A percentile compares a stretch with the other conserved stretches of the same genome.
Conservation (phyloP, 2,797 vertebrate species). For the Anguilla obscura region DNA sequence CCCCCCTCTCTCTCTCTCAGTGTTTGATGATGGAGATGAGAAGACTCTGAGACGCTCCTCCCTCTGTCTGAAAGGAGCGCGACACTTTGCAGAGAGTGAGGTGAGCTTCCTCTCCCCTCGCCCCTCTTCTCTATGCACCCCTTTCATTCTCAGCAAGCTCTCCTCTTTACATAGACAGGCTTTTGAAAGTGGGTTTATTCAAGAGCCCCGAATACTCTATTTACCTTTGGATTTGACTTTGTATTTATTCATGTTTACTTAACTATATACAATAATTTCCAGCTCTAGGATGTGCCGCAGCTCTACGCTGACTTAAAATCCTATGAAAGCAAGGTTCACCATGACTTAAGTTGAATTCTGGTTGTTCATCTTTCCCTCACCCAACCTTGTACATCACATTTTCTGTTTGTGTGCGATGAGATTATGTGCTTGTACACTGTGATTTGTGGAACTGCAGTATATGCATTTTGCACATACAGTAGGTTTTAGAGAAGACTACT, state of each 20-base stretch:
- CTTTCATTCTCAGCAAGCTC: not conserved
- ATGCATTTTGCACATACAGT: not conserved
- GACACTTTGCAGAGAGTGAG: slow-evolving; percentile 83
- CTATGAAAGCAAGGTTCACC: not conserved
- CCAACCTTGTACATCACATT: not conserved
- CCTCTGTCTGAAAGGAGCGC: slow-evolving; percentile 81
- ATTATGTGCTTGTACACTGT: not conserved
- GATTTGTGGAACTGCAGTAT: not conserved
- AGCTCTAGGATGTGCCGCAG: not conserved
- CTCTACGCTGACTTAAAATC: not conserved
- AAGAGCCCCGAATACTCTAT: not conserved
- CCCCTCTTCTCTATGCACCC: not conserved
- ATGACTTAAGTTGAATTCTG: not conserved
- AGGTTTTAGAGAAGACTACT: not conserved
- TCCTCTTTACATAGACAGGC: not conserved
- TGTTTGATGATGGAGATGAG: slow-evolving; percentile 82
- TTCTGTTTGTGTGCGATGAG: not conserved
- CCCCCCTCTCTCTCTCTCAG: slow-evolving; percentile 55
- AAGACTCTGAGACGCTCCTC: slow-evolving; percentile 81
- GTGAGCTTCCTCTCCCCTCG: slow-evolving; percentile 53
- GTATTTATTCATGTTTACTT: not conserved
- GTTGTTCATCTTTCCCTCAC: not conserved
- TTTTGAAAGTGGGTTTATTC: not conserved
- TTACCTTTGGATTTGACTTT: not conserved
- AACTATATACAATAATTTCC: not conserved